Evolutionary conservation across 2,113 vertebrate genomes (phyloP), one percentile per base, ranked within the genome.

Genomic region (Chauna torquata): DNA sequence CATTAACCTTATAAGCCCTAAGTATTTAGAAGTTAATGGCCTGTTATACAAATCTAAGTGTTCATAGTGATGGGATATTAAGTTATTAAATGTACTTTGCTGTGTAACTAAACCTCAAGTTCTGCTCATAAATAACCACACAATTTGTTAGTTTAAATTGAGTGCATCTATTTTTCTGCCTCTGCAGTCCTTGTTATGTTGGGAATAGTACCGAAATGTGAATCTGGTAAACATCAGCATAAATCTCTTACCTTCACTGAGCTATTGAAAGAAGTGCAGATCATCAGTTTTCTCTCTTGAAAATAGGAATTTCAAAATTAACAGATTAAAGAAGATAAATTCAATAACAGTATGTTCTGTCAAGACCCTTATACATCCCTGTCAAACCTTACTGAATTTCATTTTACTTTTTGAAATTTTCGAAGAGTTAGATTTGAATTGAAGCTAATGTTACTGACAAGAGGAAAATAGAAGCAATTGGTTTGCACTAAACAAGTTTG

Each of bases 401-500:
- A 89, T 90, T 95, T 96, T 89, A 34, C 61, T 66, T 95, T 95
- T 94, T 94, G 94, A 90, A 95, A 97, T 96, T 97, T 97, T 92
- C 1, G 4, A 76, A 90, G 91, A 97, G 91, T 97, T 97, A 97
- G 95, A 97, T 98, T 96, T 96, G 93, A 98, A 96, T 97, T 96
- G 94, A 98, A 97, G 94, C 75, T 97, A 96, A 97, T 97, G 90
- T 96, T 97, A 96, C 94, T 97, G 96, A 97, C 92, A 97, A 95
- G 97, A 97, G 87, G 91, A 95, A 97, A 97, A 97, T 95, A 96
- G 96, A 96, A 96, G 97, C 96, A 97, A 95, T 97, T 98, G 97
- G 95, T 97, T 98, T 98, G 95, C 92, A 97, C 96, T 98, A 98
- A 98, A 97, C 96, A 98, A 98, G 95, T 98, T 97, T 97, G 98